phyloP scores from a whole-genome alignment of 1,140 invertebrate species.

The Halictus rubicundus region DNA sequence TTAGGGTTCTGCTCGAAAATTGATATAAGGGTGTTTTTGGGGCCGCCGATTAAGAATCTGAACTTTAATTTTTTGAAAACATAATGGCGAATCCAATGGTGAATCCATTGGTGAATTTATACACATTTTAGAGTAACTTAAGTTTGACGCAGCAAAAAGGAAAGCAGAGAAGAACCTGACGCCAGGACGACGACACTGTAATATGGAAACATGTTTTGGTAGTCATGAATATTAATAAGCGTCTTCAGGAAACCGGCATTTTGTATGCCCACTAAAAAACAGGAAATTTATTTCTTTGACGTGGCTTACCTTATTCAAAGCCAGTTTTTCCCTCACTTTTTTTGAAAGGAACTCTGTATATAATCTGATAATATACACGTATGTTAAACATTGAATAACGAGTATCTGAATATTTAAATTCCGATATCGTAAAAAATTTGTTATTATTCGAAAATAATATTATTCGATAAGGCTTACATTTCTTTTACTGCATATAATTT shows the following conservation, averaged over 20 bases:
- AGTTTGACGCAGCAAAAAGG: not conserved
- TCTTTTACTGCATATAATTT: not conserved
- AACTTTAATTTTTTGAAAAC: no score
- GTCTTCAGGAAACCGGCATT: not conserved
- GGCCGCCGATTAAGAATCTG: no score
- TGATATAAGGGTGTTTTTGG: no score
- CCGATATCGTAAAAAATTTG: not conserved
- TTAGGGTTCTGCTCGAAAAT: no score
- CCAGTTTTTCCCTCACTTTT: not conserved
- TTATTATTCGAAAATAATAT: not conserved
- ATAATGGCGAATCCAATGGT: no score
- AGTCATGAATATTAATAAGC: slow-evolving; percentile 36
- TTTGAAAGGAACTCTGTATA: not conserved
- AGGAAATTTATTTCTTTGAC: slow-evolving; percentile 16
- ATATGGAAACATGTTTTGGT: slow-evolving; percentile 17
- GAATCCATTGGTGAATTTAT: no score
- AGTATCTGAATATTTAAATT: not conserved
- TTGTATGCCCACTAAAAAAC: not conserved
- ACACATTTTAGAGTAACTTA: no score
- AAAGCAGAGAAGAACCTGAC: not conserved
- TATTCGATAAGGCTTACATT: not conserved
- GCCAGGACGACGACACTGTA: not conserved
- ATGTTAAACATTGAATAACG: not conserved
- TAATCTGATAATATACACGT: not conserved
- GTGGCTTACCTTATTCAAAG: not conserved